phyloP scores from a whole-genome alignment of 2,888 invertebrate genomes.

The Axea sp. region DNA sequence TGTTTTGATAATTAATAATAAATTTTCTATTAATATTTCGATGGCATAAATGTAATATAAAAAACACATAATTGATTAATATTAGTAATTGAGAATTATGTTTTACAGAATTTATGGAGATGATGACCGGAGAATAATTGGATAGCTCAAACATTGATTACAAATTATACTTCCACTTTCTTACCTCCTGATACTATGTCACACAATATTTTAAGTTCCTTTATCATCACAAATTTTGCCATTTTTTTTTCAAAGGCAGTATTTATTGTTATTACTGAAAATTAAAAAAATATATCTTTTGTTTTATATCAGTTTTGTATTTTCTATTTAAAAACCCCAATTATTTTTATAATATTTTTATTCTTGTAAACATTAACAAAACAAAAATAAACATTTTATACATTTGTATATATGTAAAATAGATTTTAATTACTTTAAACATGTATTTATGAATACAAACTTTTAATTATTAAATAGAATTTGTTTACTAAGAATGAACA shows the following conservation, averaged over 20 bases:
- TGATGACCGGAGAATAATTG: constrained; percentile 95
- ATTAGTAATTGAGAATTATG: constrained; percentile 70
- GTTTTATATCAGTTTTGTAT: constrained; percentile 47
- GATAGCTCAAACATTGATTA: constrained; percentile 19
- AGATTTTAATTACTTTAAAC: too few species aligned
- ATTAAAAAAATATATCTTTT: constrained; percentile 63
- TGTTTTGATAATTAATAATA: constrained; percentile 28
- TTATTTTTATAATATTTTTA: neutral
- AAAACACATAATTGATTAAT: too few species aligned
- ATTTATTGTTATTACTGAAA: constrained; percentile 78
- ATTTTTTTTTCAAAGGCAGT: constrained; percentile 70
- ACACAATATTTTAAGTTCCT: constrained; percentile 1
- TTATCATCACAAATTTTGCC: constrained; percentile 25
- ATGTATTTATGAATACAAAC: too few species aligned
- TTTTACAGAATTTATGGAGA: constrained; percentile 95
- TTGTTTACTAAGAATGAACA: too few species aligned
- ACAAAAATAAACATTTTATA: too few species aligned
- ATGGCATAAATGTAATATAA: too few species aligned
- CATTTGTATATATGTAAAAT: too few species aligned
- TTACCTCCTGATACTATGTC: constrained; percentile 43
- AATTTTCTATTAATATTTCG: constrained; percentile 23
- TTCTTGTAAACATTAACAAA: neutral
- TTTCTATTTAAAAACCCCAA: constrained; percentile 10
- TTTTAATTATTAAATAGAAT: too few species aligned
- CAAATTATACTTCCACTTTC: constrained; percentile 36